Percentiles rank a stretch among this genome's conserved stretches.
Evolutionary conservation across 1,140 invertebrate species (phyloP).

Genomic region (Drosophila pseudoananassae): DNA sequence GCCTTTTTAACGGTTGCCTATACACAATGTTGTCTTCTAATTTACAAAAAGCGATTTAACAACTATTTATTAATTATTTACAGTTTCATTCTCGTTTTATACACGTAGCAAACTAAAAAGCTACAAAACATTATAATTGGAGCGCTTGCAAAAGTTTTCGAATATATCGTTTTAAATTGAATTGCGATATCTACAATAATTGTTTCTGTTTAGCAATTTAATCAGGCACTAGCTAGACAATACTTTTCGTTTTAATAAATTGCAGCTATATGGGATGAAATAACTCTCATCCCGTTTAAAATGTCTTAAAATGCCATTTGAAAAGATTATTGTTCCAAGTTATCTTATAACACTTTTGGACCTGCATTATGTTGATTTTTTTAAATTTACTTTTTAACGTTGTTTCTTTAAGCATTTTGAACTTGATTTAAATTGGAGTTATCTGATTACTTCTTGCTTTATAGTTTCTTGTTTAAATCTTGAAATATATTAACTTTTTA

Average conservation of each 20-base stretch:
- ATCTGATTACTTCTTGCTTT: conserved; percentile 17
- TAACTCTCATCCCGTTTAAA: conserved; percentile 22
- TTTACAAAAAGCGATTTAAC: conserved; percentile 74
- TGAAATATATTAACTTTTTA: conserved; percentile 57
- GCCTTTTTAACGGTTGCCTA: conserved; percentile 69
- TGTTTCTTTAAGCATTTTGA: conserved; percentile 45
- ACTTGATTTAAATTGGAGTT: conserved; percentile 28
- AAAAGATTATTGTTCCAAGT: conserved; percentile 79
- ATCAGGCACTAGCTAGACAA: conserved; percentile 50
- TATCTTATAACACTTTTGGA: conserved; percentile 78
- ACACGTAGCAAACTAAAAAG: conserved; percentile 65
- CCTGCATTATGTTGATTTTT: conserved; percentile 62
- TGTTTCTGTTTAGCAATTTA: conserved; percentile 27
- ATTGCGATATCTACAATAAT: conserved; percentile 48
- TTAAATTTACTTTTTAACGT: conserved; percentile 23
- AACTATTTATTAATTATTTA: conserved; percentile 59
- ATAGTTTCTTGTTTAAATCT: conserved; percentile 40
- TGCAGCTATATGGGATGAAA: conserved; percentile 31
- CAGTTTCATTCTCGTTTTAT: conserved; percentile 23
- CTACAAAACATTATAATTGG: conserved; percentile 58
- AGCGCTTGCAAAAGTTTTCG: conserved; percentile 39
- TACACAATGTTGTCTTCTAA: conserved; percentile 67
- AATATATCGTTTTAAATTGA: conserved; percentile 20
- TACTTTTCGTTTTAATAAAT: conserved; percentile 16
- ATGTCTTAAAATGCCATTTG: conserved; percentile 75